These are phyloP conservation scores for Paratrypauchen microcephalus DNA, from an alignment of 2,797 vertebrate genomes.

Conservation along the genomic window DNA sequence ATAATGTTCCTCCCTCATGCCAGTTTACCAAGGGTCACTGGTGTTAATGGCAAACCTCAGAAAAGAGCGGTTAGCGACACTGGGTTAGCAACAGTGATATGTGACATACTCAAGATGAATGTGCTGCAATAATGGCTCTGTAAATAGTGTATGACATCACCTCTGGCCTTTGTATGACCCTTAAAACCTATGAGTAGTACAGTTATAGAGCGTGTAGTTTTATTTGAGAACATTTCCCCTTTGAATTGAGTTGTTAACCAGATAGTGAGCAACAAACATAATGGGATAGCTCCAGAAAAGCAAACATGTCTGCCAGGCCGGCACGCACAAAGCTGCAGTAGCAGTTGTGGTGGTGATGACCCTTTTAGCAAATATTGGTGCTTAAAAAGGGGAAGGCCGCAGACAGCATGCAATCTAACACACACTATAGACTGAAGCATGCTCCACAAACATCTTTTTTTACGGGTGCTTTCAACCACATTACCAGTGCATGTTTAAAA, in stretches of 20 bases:
- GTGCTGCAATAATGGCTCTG: slow-evolving; percentile 25
- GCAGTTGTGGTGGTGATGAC: slow-evolving; percentile 21
- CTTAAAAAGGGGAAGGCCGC: slow-evolving; percentile 40
- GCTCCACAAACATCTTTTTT: slow-evolving; percentile 46
- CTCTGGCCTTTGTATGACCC: slow-evolving; percentile 28
- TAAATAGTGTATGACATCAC: slow-evolving; percentile 36
- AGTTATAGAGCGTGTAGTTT: not conserved
- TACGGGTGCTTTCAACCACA: slow-evolving; percentile 40
- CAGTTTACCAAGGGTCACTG: slow-evolving; percentile 25
- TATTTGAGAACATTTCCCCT: slow-evolving; percentile 4
- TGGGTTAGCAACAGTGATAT: not conserved
- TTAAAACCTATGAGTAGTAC: not conserved
- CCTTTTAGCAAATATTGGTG: slow-evolving; percentile 42
- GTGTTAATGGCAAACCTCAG: slow-evolving; percentile 10
- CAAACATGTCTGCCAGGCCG: slow-evolving; percentile 44
- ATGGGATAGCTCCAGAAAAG: slow-evolving; percentile 46
- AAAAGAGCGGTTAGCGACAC: slow-evolving; percentile 4
- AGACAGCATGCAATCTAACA: slow-evolving; percentile 32
- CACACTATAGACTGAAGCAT: slow-evolving; percentile 38
- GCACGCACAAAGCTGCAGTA: slow-evolving; percentile 32
- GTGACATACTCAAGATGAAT: slow-evolving; percentile 15
- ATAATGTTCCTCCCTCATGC: slow-evolving; percentile 18
- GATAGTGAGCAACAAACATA: slow-evolving; percentile 34
- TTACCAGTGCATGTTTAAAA: slow-evolving; percentile 26
- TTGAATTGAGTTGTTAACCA: slow-evolving; percentile 34